A percentile compares a stretch with the other conserved stretches of the same genome.
Evolutionary conservation across 2,888 invertebrate species (phyloP).

Genomic region (Microplitis deprimator): DNA sequence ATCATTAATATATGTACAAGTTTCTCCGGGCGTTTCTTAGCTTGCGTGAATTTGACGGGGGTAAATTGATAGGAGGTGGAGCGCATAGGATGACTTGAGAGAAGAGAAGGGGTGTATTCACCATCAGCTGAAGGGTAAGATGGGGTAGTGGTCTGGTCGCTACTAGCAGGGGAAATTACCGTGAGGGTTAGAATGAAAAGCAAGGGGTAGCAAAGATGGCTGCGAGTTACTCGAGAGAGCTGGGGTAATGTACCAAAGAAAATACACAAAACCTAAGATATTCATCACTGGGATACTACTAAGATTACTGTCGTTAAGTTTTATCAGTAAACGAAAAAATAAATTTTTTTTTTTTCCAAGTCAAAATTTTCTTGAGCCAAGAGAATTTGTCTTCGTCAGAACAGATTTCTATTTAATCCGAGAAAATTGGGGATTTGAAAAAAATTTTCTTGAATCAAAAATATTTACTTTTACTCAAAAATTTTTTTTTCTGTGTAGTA

Average conservation of each 20-base stretch:
- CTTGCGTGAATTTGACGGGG: constrained; percentile 48
- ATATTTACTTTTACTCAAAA: too few relatives aligned
- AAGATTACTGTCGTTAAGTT: too few relatives aligned
- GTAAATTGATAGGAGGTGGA: constrained; percentile 56
- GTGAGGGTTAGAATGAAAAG: constrained; percentile 61
- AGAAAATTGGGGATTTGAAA: too few relatives aligned
- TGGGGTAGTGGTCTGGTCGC: constrained; percentile 60
- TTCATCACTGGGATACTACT: neutral
- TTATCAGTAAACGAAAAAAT: too few relatives aligned
- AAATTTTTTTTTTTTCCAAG: too few relatives aligned
- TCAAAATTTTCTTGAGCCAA: too few relatives aligned
- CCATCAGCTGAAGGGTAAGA: constrained; percentile 59
- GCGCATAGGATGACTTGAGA: constrained; percentile 47
- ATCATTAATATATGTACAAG: constrained; percentile 16
- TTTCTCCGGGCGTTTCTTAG: constrained; percentile 25
- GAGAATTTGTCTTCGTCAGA: too few relatives aligned
- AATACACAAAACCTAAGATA: neutral
- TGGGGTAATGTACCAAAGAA: neutral
- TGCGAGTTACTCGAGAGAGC: constrained; percentile 54
- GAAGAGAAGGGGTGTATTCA: constrained; percentile 39
- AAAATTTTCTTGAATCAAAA: too few relatives aligned
- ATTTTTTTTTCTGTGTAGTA: too few relatives aligned
- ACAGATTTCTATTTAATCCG: too few relatives aligned
- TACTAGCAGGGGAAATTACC: constrained; percentile 53
- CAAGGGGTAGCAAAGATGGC: constrained; percentile 67